Evolutionary conservation across 2,797 vertebrate genomes (phyloP).

Genomic region (Pangasius krempfi): DNA sequence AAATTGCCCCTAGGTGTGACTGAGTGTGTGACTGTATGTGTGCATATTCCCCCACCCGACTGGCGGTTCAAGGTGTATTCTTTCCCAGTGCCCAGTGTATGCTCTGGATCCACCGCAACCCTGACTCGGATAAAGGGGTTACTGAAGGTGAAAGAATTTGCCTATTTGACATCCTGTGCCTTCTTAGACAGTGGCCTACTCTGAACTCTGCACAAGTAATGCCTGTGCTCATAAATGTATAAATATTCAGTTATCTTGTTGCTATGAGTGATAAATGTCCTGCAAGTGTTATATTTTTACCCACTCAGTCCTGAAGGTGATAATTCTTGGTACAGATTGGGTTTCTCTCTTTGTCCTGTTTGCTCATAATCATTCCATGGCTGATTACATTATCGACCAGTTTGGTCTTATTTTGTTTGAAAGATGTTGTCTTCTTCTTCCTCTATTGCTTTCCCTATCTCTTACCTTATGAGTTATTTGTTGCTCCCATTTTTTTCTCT

Average conservation of each 20-base stretch:
- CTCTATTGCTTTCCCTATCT: conserved; percentile 13
- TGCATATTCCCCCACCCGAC: background rate
- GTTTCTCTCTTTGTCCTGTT: conserved; percentile 17
- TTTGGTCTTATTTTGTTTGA: conserved; percentile 17
- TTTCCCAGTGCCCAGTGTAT: background rate
- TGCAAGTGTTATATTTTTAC: conserved; percentile 19
- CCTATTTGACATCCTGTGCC: background rate
- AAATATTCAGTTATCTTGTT: background rate
- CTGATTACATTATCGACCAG: conserved; percentile 29
- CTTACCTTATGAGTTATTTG: conserved; percentile 1
- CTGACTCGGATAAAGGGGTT: background rate
- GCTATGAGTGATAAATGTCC: conserved; percentile 4
- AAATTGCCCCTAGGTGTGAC: background rate
- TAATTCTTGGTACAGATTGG: conserved; percentile 2
- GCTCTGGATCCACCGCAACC: too few species aligned
- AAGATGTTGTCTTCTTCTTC: conserved; percentile 23
- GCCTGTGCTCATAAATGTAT: background rate
- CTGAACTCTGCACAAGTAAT: background rate
- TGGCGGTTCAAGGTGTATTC: background rate
- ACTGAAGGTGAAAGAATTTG: background rate
- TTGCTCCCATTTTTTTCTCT: background rate
- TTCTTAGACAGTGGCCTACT: background rate
- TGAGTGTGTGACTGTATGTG: background rate
- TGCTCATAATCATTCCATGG: conserved; percentile 22
- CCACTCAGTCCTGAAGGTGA: conserved; percentile 25